These are phyloP conservation scores for Calycopis cecrops DNA, from an alignment of 1,140 invertebrate species.

Conservation along the genomic window DNA sequence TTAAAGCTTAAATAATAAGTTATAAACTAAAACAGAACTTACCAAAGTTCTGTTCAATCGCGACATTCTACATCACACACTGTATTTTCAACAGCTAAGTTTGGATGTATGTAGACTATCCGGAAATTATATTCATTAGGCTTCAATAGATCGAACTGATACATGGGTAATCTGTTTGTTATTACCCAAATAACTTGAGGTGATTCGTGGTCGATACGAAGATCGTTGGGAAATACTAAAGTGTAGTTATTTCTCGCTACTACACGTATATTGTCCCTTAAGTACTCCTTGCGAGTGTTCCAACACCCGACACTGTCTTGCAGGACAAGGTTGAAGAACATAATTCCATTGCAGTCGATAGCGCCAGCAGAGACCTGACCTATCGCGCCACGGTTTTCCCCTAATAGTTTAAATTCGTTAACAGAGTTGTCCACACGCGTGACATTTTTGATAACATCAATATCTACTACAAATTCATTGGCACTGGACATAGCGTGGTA, in stretches of 20 bases:
- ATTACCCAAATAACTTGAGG: constrained; percentile 84
- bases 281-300: constrained; percentile 84
- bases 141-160: constrained; percentile 81
- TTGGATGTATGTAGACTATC: constrained; percentile 79
- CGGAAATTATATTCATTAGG: constrained; percentile 82
- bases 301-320: constrained; percentile 86
- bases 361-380: constrained; percentile 84
- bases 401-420: constrained; percentile 80
- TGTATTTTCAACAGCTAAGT: constrained; percentile 77
- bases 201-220: constrained; percentile 82
- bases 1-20: too few species aligned
- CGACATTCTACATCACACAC: constrained; percentile 70
- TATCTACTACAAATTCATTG: constrained; percentile 82
- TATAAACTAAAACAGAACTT: too few species aligned
- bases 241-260: constrained; percentile 78
- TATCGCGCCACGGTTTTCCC: constrained; percentile 76
- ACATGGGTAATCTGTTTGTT: constrained; percentile 84
- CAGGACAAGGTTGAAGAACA: constrained; percentile 87
- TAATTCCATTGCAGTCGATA: constrained; percentile 83
- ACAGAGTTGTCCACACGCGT: constrained; percentile 72
- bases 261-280: constrained; percentile 78
- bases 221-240: constrained; percentile 86
- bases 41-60: too few species aligned
- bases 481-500: constrained; percentile 89
- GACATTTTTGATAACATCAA: constrained; percentile 80